Percentiles rank a stretch among this genome's conserved stretches.
These are phyloP conservation scores for Lingula anatina DNA, from an alignment of 2,888 invertebrate species.

Conservation along the genomic window DNA sequence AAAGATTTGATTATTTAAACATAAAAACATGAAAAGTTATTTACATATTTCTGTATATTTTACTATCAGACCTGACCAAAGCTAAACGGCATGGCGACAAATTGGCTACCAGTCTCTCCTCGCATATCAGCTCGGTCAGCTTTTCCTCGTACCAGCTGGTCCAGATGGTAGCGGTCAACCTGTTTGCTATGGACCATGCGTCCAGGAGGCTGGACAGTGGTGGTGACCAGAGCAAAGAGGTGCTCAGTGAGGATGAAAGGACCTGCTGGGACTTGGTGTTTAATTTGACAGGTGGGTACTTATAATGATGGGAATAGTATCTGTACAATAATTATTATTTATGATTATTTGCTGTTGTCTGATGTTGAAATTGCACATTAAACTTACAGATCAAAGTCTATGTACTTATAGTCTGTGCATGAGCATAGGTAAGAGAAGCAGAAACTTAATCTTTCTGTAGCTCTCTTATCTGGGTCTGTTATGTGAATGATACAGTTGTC, in stretches of 20 bases:
- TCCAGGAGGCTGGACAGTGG: conserved; percentile 20
- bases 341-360: too few species aligned
- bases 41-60: neutral
- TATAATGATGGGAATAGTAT: too few species aligned
- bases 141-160: conserved; percentile 71
- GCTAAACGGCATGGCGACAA: conserved; percentile 63
- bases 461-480: too few species aligned
- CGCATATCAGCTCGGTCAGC: conserved; percentile 72
- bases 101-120: conserved; percentile 67
- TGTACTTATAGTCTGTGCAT: too few species aligned
- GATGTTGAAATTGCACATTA: too few species aligned
- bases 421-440: too few species aligned
- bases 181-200: conserved; percentile 61
- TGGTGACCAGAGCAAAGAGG: too few species aligned
- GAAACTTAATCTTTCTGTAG: too few species aligned
- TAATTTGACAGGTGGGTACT: conserved; percentile 63
- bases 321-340: too few species aligned
- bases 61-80: conserved; percentile 56
- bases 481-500: too few species aligned
- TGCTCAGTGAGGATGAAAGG: conserved; percentile 60
- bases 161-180: conserved; percentile 72
- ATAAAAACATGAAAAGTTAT: neutral
- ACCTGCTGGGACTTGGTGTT: conserved; percentile 60
- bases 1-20: too few species aligned
- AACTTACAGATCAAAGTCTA: too few species aligned